phyloP scores from a whole-genome alignment of 2,888 invertebrate species.

The Pecten maximus region DNA sequence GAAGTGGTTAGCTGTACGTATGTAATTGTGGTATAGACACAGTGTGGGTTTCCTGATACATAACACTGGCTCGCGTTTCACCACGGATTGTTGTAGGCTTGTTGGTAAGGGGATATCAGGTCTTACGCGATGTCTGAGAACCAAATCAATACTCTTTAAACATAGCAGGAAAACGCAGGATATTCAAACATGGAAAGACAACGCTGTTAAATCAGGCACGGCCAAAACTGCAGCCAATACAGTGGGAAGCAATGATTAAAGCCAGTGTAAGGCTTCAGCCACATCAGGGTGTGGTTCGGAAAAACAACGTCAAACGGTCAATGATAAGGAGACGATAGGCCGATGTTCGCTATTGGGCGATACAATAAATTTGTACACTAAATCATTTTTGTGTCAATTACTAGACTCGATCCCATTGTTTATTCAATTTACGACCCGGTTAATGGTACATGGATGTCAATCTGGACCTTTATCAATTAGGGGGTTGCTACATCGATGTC shows the following conservation, averaged over 20 bases:
- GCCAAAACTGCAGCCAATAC: background rate
- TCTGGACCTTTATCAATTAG: background rate
- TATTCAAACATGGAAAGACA: slow-evolving; percentile 21
- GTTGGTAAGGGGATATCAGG: slow-evolving; percentile 13
- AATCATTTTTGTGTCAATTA: too few relatives aligned
- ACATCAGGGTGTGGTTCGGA: background rate
- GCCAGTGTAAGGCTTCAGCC: background rate
- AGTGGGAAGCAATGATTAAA: background rate
- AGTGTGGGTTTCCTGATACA: background rate
- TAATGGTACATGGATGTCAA: background rate
- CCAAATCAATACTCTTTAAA: slow-evolving; percentile 7
- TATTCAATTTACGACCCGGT: background rate
- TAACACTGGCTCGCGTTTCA: background rate
- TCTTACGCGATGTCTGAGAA: background rate
- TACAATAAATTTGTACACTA: too few relatives aligned
- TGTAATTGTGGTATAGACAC: background rate
- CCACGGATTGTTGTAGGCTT: background rate
- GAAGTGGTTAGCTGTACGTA: background rate
- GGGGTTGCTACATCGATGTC: background rate
- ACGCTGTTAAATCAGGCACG: background rate
- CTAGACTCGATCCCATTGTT: too few relatives aligned
- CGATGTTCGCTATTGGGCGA: background rate
- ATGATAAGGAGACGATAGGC: background rate
- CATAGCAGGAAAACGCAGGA: slow-evolving; percentile 10
- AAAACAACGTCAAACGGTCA: background rate